These are phyloP conservation scores for Baryphthengus martii DNA, from an alignment of 2,113 vertebrate genomes.

Conservation along the genomic window DNA sequence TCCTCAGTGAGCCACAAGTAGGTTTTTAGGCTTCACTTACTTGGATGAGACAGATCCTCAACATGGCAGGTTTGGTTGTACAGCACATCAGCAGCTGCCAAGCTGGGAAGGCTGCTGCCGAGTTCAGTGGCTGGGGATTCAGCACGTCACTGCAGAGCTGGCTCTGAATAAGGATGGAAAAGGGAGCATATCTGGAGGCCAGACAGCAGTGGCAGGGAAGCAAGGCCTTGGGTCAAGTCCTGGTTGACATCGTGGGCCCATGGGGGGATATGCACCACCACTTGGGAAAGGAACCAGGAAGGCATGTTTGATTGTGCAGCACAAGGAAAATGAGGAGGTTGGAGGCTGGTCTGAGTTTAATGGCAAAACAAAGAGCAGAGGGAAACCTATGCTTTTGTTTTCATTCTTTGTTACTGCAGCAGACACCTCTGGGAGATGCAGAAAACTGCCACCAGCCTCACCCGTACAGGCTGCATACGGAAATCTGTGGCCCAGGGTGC, in stretches of 20 bases:
- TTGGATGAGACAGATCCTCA: not conserved
- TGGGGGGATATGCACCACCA: fast-evolving
- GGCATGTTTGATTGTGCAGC: not conserved
- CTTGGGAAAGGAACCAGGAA: not conserved
- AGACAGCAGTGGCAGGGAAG: not conserved
- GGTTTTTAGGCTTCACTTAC: not conserved
- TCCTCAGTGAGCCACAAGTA: not conserved
- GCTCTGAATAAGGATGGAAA: not conserved
- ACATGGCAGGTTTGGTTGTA: not conserved
- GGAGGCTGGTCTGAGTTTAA: not conserved
- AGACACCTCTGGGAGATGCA: not conserved
- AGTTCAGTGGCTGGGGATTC: not conserved
- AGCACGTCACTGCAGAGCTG: not conserved
- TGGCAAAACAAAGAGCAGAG: not conserved
- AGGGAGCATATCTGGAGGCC: not conserved
- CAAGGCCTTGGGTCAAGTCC: not conserved
- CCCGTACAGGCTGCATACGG: fast-evolving
- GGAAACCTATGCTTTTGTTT: not conserved
- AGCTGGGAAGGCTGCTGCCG: not conserved
- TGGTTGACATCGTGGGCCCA: fast-evolving
- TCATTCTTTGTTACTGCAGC: not conserved
- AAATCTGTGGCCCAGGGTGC: not conserved
- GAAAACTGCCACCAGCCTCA: not conserved
- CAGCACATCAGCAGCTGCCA: not conserved
- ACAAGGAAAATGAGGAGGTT: not conserved